Evolutionary conservation across 2,888 invertebrate genomes (phyloP), one percentile per base, ranked within the genome.

Genomic region (Macrostomum cliftonense): DNA sequence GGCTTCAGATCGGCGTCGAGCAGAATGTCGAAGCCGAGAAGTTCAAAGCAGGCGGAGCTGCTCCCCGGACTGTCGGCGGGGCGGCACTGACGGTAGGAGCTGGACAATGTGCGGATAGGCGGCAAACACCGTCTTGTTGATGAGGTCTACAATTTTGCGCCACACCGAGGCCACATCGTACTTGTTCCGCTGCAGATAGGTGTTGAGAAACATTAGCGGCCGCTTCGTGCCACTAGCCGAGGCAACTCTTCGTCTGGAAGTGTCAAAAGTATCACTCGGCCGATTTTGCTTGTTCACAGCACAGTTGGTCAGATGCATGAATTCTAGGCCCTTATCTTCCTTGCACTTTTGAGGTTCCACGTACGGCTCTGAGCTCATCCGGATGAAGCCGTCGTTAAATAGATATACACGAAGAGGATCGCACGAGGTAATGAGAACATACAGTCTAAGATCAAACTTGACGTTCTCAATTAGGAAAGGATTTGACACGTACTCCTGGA

Each of bases 281-380:
- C 28, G 28, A 28, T 62, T 68, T 58, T 65, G 65, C 54, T 67
- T 68, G 59, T 69, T 69, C 12, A 69, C 62, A 11, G 68, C 67
- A 54, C 68, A 69, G 59, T 69, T 69, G 16, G 69, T 69, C 55
- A 69, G 58, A 58, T 69, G 69, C 68, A 69, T 69, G 53, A 54
- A 69, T 38, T 67, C 53, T 38, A 62, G 63, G 49, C 58, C 61
- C 9, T 28, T 9, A 9, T 28, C 69, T 51, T 67, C 45, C 49
- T 70, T 70, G 43, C 51, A 57, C 39, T 68, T 65, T 36, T 60
- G 55, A 9, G 69, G 68, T 4, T 58, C 56, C 14, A 62, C 55
- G 52, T 70, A 70, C 54, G 63, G 63, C 54, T 69, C 69, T 12
- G 70, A 69, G 49, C 67, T 63, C 55, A 70, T 54, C 45, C 70